phyloP scores from a whole-genome alignment of 2,888 invertebrate species.

The Leptinotarsa rubiginosa region DNA sequence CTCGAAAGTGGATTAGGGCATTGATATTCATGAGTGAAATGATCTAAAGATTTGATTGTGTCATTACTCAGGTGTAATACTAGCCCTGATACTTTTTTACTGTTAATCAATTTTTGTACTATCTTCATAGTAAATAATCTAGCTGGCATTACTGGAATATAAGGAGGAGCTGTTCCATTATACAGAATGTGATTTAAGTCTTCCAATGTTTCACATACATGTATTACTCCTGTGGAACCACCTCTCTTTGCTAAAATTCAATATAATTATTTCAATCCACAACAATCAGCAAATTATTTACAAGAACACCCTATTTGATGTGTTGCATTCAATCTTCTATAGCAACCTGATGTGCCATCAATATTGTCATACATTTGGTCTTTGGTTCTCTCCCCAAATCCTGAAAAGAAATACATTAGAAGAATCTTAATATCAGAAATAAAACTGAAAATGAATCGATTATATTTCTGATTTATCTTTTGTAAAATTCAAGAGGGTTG shows the following conservation, averaged over 20 bases:
- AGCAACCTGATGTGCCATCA: slow-evolving; percentile 82
- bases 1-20: slow-evolving; percentile 87
- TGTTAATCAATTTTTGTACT: slow-evolving; percentile 68
- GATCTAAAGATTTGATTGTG: slow-evolving; percentile 52
- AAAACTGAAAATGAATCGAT: not conserved
- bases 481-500: no score
- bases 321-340: slow-evolving; percentile 91
- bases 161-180: slow-evolving; percentile 82
- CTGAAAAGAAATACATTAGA: slow-evolving; percentile 59
- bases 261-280: slow-evolving; percentile 14
- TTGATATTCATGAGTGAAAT: slow-evolving; percentile 75
- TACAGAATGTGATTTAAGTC: slow-evolving; percentile 81
- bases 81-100: slow-evolving; percentile 75
- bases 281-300: slow-evolving; percentile 68
- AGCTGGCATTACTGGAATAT: slow-evolving; percentile 80
- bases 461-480: not conserved
- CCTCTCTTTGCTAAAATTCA: slow-evolving; percentile 72
- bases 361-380: slow-evolving; percentile 85
- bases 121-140: slow-evolving; percentile 71
- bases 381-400: slow-evolving; percentile 73
- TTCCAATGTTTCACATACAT: slow-evolving; percentile 73
- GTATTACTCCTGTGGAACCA: slow-evolving; percentile 88
- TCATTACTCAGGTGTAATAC: slow-evolving; percentile 71
- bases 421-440: no score
- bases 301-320: slow-evolving; percentile 96